phyloP scores from a whole-genome alignment of 2,888 invertebrate species.

The Hymenopus coronatus region DNA sequence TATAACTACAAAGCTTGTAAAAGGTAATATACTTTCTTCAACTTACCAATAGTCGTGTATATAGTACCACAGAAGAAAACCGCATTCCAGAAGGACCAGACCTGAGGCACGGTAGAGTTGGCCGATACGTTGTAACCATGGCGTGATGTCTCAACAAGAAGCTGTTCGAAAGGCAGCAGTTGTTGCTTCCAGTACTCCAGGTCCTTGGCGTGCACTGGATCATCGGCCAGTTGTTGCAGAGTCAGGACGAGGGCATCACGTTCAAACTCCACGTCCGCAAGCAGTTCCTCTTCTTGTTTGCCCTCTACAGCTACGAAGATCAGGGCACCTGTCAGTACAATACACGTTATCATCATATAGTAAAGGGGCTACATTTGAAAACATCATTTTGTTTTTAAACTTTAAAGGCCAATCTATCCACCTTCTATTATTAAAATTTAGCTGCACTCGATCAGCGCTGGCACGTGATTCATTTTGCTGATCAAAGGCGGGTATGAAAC shows the following conservation, averaged over 20 bases:
- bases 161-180: slow-evolving; percentile 50
- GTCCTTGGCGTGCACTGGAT: slow-evolving; percentile 45
- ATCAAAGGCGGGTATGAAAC: no score
- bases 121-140: slow-evolving; percentile 46
- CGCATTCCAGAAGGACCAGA: slow-evolving; percentile 83
- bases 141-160: slow-evolving; percentile 56
- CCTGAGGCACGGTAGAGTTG: slow-evolving; percentile 48
- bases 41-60: slow-evolving; percentile 84
- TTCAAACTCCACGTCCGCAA: slow-evolving; percentile 30
- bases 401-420: no score
- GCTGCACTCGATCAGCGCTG: no score
- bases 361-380: no score
- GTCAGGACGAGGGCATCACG: slow-evolving; percentile 41
- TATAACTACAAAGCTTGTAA: no score
- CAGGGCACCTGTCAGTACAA: slow-evolving; percentile 50
- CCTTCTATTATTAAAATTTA: no score
- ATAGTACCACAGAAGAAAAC: slow-evolving; percentile 86
- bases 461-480: no score
- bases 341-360: no score
- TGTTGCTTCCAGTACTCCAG: slow-evolving; percentile 52
- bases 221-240: slow-evolving; percentile 42
- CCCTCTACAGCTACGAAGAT: slow-evolving; percentile 79
- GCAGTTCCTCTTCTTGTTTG: slow-evolving; percentile 44
- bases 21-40: no score
- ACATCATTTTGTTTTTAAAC: no score